phyloP scores from a whole-genome alignment of 1,140 invertebrate genomes.

The Ridgeia piscesae region DNA sequence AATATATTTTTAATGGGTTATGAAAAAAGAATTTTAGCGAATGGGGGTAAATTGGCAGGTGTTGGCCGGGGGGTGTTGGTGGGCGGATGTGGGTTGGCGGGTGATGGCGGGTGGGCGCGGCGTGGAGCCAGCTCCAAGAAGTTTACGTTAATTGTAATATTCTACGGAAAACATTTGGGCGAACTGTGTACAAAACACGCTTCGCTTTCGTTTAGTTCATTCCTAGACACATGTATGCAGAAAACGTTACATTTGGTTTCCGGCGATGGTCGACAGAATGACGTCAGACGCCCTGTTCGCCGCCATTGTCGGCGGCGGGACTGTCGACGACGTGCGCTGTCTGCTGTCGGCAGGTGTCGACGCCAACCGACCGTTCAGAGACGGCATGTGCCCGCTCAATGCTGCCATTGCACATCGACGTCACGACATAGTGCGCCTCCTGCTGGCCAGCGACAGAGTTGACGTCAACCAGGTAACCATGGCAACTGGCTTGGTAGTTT shows the following conservation, averaged over 20 bases:
- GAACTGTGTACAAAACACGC: no score
- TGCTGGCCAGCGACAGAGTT: not conserved
- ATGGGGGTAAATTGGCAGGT: no score
- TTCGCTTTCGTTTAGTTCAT: not conserved
- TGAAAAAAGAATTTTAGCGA: no score
- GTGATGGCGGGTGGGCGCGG: no score
- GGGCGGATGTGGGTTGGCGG: no score
- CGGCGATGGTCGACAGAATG: not conserved
- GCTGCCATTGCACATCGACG: not conserved
- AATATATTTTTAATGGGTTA: no score
- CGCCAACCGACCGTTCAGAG: not conserved
- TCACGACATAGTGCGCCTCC: constrained; percentile 8
- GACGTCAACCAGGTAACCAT: constrained; percentile 6
- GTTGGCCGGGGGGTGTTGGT: no score
- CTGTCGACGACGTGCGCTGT: not conserved
- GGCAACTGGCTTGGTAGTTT: no score
- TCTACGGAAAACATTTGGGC: not conserved
- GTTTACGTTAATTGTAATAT: not conserved
- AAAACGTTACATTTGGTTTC: not conserved
- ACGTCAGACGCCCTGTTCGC: not conserved
- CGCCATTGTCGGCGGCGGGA: not conserved
- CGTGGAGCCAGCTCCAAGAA: not conserved
- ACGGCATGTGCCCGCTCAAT: constrained; percentile 13
- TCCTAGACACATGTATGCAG: not conserved
- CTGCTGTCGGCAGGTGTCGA: not conserved